These are phyloP conservation scores for Crenichthys baileyi DNA, from an alignment of 2,797 vertebrate species.

Conservation along the genomic window DNA sequence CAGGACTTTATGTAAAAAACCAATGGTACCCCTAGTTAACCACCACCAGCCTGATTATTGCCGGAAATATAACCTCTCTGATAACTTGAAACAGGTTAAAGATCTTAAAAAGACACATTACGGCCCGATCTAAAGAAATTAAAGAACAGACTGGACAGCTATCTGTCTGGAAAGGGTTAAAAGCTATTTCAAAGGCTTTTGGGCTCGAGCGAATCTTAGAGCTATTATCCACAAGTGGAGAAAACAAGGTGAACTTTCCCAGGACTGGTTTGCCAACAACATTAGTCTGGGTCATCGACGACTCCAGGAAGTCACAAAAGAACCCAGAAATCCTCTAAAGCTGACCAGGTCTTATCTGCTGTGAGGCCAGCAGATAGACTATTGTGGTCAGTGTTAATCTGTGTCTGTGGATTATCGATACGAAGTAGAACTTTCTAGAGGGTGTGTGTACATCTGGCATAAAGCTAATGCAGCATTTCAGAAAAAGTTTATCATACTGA, in stretches of 20 bases:
- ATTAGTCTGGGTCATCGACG: background rate
- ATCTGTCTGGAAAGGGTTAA: background rate
- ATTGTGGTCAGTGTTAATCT: too few relatives aligned
- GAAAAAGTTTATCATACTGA: too few relatives aligned
- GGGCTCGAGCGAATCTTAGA: background rate
- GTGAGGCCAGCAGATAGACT: too few relatives aligned
- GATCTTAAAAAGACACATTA: background rate
- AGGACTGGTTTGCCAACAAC: background rate
- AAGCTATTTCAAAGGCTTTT: background rate
- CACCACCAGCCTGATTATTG: background rate
- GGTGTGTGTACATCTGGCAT: too few relatives aligned
- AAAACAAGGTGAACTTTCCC: background rate
- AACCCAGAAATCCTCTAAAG: background rate
- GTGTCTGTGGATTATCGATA: too few relatives aligned
- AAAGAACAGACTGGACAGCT: background rate
- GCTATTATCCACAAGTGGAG: background rate
- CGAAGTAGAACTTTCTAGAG: too few relatives aligned
- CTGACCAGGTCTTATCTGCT: too few relatives aligned
- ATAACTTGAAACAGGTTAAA: background rate
- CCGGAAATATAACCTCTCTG: background rate
- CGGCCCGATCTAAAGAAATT: background rate
- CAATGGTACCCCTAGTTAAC: background rate
- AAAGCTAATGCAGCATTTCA: too few relatives aligned
- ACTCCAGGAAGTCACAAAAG: background rate
- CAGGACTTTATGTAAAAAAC: background rate